phyloP scores from a whole-genome alignment of 2,113 vertebrate species.

The Podarcis muralis region DNA sequence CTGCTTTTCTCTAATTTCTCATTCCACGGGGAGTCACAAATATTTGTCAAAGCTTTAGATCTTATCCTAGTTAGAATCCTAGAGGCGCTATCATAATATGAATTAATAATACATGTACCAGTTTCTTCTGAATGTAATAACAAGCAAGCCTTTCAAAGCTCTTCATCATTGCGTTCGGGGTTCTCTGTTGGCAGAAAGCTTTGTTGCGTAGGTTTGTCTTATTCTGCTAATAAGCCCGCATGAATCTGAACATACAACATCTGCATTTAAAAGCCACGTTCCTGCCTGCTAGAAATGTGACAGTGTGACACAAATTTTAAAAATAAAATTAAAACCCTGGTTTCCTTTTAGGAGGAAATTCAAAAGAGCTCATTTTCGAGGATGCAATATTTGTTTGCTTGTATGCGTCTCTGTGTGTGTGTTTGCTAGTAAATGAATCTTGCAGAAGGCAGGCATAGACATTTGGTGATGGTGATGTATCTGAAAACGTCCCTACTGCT shows the following conservation, averaged over 20 bases:
- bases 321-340: not conserved
- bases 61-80: conserved; percentile 7
- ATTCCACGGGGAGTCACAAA: conserved; percentile 6
- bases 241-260: not conserved
- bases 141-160: conserved; percentile 35
- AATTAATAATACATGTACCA: conserved; percentile 28
- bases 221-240: not conserved
- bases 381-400: not conserved
- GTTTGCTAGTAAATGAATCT: not conserved
- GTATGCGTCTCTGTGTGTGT: too few species aligned
- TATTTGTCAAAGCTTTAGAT: conserved; percentile 20
- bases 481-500: not conserved
- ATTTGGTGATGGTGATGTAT: not conserved
- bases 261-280: conserved; percentile 17
- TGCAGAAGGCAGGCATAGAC: not conserved
- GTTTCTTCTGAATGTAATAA: conserved; percentile 35
- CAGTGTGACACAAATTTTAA: not conserved
- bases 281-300: not conserved
- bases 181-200: conserved; percentile 33
- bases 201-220: conserved; percentile 21
- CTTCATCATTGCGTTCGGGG: conserved; percentile 13
- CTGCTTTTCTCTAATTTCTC: not conserved
- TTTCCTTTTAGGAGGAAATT: not conserved
- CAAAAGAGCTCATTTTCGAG: not conserved
- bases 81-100: conserved; percentile 1